A percentile compares a stretch with the other conserved stretches of the same genome.
Conservation (phyloP, 2,888 invertebrate genomes). For the Oscheius myriophilus region DNA sequence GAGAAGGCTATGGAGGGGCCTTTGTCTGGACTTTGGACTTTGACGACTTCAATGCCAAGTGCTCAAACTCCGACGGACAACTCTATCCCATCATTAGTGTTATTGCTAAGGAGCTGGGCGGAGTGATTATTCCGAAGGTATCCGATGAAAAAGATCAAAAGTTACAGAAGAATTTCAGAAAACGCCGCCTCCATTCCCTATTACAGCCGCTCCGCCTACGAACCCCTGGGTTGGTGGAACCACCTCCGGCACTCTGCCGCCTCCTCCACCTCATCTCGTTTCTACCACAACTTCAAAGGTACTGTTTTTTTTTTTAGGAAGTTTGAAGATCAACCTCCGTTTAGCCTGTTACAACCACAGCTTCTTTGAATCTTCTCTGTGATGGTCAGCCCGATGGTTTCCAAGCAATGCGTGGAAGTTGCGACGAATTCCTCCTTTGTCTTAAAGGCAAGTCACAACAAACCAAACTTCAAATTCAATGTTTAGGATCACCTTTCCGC, state of each 20-base stretch:
- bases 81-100: slow-evolving; percentile 67
- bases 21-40: slow-evolving; percentile 71
- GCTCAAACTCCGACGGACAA: slow-evolving; percentile 59
- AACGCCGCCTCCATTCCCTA: slow-evolving; percentile 28
- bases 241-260: slow-evolving; percentile 24
- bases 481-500: slow-evolving; percentile 43
- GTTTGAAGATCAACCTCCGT: neutral
- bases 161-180: slow-evolving; percentile 9
- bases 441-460: slow-evolving; percentile 46
- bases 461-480: neutral
- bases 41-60: slow-evolving; percentile 70
- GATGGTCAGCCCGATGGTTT: slow-evolving; percentile 60
- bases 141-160: no score
- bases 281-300: slow-evolving; percentile 29
- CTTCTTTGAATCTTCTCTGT: slow-evolving; percentile 39
- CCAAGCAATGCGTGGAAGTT: slow-evolving; percentile 40
- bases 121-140: slow-evolving; percentile 53
- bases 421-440: slow-evolving; percentile 60
- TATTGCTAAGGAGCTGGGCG: slow-evolving; percentile 64
- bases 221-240: slow-evolving; percentile 25
- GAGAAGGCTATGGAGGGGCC: slow-evolving; percentile 68
- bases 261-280: slow-evolving; percentile 29
- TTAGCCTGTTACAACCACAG: slow-evolving; percentile 19
- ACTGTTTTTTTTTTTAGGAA: neutral
- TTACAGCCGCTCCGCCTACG: slow-evolving; percentile 19